phyloP scores from a whole-genome alignment of 2,113 vertebrate genomes.

The Heterocephalus glaber region DNA sequence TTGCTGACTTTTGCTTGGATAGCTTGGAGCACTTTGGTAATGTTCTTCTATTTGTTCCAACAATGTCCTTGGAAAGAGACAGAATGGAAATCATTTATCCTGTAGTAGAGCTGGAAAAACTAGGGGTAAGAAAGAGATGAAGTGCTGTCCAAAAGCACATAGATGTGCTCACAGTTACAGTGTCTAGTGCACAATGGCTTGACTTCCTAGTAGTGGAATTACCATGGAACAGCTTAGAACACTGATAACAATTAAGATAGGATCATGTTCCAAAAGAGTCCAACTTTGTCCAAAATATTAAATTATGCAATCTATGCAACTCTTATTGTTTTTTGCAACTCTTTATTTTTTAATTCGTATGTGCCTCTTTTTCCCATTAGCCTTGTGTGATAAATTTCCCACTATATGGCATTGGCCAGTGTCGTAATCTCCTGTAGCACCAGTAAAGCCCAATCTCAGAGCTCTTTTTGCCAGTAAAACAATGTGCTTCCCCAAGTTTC shows the following conservation, averaged over 20 bases:
- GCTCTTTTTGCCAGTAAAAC: slow-evolving; percentile 47
- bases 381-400: slow-evolving; percentile 4
- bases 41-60: slow-evolving; percentile 42
- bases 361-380: slow-evolving; percentile 23
- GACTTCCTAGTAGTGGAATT: slow-evolving; percentile 38
- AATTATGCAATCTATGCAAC: slow-evolving; percentile 55
- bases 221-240: slow-evolving; percentile 10
- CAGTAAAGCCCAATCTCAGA: not conserved
- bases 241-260: not conserved
- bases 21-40: slow-evolving; percentile 47
- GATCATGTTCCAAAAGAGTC: slow-evolving; percentile 4
- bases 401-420: not conserved
- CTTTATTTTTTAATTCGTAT: slow-evolving; percentile 49
- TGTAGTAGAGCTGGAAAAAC: not conserved
- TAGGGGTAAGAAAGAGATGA: slow-evolving; percentile 49
- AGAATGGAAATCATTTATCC: slow-evolving; percentile 48
- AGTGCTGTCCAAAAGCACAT: not conserved
- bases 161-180: not conserved
- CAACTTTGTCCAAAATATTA: slow-evolving; percentile 26
- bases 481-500: slow-evolving; percentile 35
- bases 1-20: slow-evolving; percentile 13
- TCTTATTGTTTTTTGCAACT: no score
- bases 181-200: slow-evolving; percentile 21
- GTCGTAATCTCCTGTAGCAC: slow-evolving; percentile 40
- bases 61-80: slow-evolving; percentile 43